Percentiles rank a stretch among this genome's conserved stretches.
Conservation (phyloP, 2,797 vertebrate genomes). For the Tarsius wallacei region DNA sequence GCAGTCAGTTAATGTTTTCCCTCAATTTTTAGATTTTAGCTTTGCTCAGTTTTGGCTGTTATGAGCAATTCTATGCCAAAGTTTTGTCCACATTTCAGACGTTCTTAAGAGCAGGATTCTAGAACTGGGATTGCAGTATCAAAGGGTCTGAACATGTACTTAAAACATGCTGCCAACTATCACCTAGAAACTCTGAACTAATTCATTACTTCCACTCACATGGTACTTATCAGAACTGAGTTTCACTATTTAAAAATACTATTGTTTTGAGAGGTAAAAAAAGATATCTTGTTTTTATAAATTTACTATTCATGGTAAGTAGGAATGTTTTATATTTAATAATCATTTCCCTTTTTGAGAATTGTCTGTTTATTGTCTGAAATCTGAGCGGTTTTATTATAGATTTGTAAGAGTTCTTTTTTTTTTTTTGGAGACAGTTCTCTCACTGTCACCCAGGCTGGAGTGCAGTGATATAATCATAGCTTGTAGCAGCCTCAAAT, state of each 20-base stretch:
- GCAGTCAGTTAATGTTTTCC: background rate
- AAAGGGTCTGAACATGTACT: background rate
- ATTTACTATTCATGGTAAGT: background rate
- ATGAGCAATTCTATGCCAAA: background rate
- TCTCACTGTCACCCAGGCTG: background rate
- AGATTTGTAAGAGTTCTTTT: slow-evolving; percentile 21
- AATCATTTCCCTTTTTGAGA: slow-evolving; percentile 30
- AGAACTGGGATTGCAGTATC: background rate
- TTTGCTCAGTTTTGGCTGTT: background rate
- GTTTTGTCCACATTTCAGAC: background rate
- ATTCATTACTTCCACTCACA: background rate
- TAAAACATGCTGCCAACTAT: background rate
- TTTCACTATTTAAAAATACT: background rate
- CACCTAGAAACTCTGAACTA: background rate
- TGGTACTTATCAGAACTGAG: no score
- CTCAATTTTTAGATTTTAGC: background rate
- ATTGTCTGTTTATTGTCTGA: background rate
- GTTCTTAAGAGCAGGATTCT: background rate
- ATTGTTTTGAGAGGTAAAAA: background rate
- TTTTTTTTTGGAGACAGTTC: background rate
- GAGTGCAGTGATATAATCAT: background rate
- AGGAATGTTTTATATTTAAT: background rate
- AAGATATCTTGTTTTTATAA: background rate
- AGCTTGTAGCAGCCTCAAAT: background rate
- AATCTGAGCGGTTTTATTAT: background rate